Evolutionary conservation across 1,140 invertebrate genomes (phyloP), one percentile per base, ranked within the genome.

Genomic region (Ylistrum balloti): DNA sequence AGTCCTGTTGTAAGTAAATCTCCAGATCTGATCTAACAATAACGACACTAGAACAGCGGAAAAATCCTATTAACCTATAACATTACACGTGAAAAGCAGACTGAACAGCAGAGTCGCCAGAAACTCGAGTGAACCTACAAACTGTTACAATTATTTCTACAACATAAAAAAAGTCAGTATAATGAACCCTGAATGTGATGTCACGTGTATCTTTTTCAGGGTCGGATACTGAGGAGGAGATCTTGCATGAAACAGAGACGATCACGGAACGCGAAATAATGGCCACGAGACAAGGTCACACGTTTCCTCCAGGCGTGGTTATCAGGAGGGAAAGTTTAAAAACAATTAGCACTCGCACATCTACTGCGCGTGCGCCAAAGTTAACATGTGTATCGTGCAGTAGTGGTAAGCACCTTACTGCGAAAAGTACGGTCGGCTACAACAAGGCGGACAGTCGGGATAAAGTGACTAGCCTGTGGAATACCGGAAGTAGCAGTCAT

Each of bases 391-490:
- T 74, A 28, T 74, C 56, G 22, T 56, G 45, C 20, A n/a, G 56
- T 74, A 74, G 56, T 74, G 56, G 56, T 28, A 74, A 28, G 28
- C 5, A 74, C n/a, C 45, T 28, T 1, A 74, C 0, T n/a, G 20
- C 17, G 22, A 20, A 22, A 28, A n/a, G 56, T 11, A 74, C 22
- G 9, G 22, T 28, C 1, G 56, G 56, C 22, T 48, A 48, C 45
- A 48, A 48, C 45, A 28, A 28, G 56, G n/a, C 56, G n/a, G 56
- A 74, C 56, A 74, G 1, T 74, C 56, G 56, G 56, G 56, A n/a
- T n/a, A 74, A 74, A 74, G 56, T 74, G 56, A 74, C 56, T 74
- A 74, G 28, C n/a, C 56, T 74, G n/a, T 74, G 56, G 56, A 74
- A 74, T 74, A 74, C 56, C 56, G 56, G 56, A 74, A 74, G 56